Base-by-base conservation (phyloP, 1,140 invertebrate species). In the Nasonia vitripennis region DNA sequence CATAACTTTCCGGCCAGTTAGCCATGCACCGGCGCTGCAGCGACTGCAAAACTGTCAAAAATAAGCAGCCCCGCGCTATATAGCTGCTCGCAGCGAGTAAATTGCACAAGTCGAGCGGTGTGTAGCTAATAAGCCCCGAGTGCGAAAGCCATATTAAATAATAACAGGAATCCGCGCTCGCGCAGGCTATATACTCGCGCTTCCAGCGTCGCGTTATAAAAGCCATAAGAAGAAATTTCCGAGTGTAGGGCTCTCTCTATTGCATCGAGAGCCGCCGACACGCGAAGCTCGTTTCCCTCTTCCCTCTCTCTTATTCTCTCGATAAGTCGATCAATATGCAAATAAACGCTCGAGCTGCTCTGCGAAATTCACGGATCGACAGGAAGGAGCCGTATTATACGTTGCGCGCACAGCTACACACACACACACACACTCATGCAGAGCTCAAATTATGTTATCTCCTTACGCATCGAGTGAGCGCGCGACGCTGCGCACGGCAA, bases 401-500 rank as follows among this genome's bases (percentile, higher is more conserved):
- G 55, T 62, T 62, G 55, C 20, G 17, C 37, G 27, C 27, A 27
- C 27, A 27, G 27, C 27, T 27, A 41, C 73, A 48, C 34, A 34
- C 10, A 55, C 45, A 9, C 31, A 17, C 31, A 7, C 48, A n/a
- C 55, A n/a, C n/a, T n/a, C n/a, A 62, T 14, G 17, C 4, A 62
- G 55, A 62, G 68, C n/a, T 62, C 84, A 83, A 88, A 87, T 77
- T 83, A 87, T 51, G 75, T 87, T 87, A 89, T 88, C 88, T 81
- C 48, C 48, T 86, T 83, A 83, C 48, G 83, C 73, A 89, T 87
- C 84, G 83, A 37, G 27, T 27, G 67, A 73, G 20, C 51, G 51
- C 0, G 48, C 48, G 48, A 51, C 55, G 55, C 17, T n/a, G 68
- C 82, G 27, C 73, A 74, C 79, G 55, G 78, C 68, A 79, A 84